Evolutionary conservation across 2,888 invertebrate species (phyloP).

Genomic region (Drosophila flavopinicola): DNA sequence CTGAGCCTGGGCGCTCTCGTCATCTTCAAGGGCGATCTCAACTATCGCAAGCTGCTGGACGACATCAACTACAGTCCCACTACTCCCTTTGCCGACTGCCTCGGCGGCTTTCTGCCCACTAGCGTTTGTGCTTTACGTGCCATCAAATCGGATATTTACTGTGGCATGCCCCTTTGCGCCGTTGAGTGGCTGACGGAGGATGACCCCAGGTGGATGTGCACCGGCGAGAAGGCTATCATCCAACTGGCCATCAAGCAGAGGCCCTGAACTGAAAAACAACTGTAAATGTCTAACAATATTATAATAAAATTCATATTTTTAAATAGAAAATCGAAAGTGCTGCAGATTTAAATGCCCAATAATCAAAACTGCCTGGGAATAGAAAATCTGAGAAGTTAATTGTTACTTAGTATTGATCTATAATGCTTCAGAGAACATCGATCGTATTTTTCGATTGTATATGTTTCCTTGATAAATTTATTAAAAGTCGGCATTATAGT

Average conservation of each 20-base stretch:
- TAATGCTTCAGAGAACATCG: too few species aligned
- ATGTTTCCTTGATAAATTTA: too few species aligned
- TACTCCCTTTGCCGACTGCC: constrained; percentile 86
- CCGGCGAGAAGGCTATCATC: constrained; percentile 92
- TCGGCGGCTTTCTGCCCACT: constrained; percentile 89
- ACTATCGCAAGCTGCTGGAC: constrained; percentile 96
- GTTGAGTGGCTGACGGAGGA: constrained; percentile 86
- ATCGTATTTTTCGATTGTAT: too few species aligned
- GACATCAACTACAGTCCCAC: constrained; percentile 92
- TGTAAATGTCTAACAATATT: too few species aligned
- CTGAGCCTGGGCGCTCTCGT: constrained; percentile 88
- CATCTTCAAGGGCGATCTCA: constrained; percentile 97
- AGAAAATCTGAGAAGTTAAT: too few species aligned
- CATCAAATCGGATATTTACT: constrained; percentile 94
- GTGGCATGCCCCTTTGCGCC: constrained; percentile 89
- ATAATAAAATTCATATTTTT: too few species aligned
- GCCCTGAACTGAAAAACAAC: constrained; percentile 21
- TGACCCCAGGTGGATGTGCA: constrained; percentile 91
- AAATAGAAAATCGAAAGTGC: too few species aligned
- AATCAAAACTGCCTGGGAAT: too few species aligned
- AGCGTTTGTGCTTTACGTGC: constrained; percentile 92
- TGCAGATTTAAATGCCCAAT: too few species aligned
- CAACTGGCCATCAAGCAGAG: constrained; percentile 85
- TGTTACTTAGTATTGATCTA: too few species aligned
- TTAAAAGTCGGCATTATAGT: too few species aligned